Evolutionary conservation across 2,888 invertebrate species (phyloP).

Genomic region (Palloptera scutellata): DNA sequence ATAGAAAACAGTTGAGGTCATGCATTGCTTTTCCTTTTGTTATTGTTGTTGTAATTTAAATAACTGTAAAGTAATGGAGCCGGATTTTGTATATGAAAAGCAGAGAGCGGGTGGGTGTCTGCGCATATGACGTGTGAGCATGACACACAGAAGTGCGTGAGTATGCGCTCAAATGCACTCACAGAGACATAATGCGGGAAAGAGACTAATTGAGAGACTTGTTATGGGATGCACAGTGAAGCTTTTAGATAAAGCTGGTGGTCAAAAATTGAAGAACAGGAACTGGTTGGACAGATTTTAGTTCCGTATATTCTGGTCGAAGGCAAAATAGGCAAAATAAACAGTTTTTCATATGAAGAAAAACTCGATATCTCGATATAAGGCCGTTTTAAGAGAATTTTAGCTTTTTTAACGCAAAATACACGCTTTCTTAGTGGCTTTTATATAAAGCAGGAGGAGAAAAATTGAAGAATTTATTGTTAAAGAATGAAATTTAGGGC

Average conservation of each 20-base stretch:
- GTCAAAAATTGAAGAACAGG: neutral
- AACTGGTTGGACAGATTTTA: neutral
- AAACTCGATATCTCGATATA: no score
- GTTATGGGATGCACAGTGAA: no score
- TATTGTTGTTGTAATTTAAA: constrained; percentile 8
- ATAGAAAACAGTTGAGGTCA: neutral
- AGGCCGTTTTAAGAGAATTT: no score
- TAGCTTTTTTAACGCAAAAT: no score
- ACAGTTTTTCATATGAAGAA: no score
- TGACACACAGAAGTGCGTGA: neutral
- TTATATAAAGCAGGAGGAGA: no score
- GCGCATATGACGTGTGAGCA: no score
- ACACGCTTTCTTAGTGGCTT: no score
- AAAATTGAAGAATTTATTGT: no score
- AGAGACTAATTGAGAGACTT: no score
- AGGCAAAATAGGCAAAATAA: no score
- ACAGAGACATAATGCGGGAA: neutral
- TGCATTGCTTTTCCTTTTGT: constrained; percentile 1
- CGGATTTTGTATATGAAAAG: neutral
- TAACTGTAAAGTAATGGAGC: constrained; percentile 24
- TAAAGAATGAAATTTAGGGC: no score
- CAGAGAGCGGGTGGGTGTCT: neutral
- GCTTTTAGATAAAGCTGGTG: neutral
- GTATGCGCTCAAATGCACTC: neutral
- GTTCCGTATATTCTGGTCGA: neutral